phyloP scores from a whole-genome alignment of 2,113 vertebrate species.

The Nesogale talazaci region DNA sequence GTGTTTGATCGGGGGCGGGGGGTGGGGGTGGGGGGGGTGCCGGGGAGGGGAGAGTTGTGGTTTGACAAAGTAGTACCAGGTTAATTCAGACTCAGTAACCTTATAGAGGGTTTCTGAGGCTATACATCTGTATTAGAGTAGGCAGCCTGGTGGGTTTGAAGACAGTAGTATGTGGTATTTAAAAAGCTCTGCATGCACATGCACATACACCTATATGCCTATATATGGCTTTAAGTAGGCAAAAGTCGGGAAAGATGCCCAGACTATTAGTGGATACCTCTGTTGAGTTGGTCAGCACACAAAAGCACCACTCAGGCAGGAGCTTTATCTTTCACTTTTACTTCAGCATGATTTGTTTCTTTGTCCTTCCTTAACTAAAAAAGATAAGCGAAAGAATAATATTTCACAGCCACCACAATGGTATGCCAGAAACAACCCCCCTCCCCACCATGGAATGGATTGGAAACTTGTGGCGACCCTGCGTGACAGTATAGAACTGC shows the following conservation, averaged over 20 bases:
- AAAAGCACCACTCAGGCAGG: background rate
- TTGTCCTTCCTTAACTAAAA: background rate
- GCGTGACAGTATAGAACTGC: too few relatives aligned
- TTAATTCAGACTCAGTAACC: too few relatives aligned
- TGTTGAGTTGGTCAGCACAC: background rate
- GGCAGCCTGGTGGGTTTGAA: background rate
- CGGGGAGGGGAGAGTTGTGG: too few relatives aligned
- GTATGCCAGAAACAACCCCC: too few relatives aligned
- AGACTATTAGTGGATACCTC: background rate
- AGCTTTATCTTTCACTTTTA: conserved; percentile 42
- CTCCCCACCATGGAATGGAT: too few relatives aligned
- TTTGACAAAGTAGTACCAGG: too few relatives aligned
- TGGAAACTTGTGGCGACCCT: too few relatives aligned
- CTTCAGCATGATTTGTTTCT: background rate
- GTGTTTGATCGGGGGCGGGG: too few relatives aligned
- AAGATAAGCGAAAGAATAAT: background rate
- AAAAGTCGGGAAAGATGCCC: background rate
- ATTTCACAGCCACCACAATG: background rate
- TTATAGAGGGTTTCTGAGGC: too few relatives aligned
- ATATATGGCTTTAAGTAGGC: conserved; percentile 9
- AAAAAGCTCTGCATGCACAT: background rate
- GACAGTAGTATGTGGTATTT: background rate
- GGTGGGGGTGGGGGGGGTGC: too few relatives aligned
- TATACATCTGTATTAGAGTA: too few relatives aligned
- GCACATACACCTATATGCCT: background rate